phyloP scores from a whole-genome alignment of 1,140 invertebrate species.

The Diabrotica virgifera region DNA sequence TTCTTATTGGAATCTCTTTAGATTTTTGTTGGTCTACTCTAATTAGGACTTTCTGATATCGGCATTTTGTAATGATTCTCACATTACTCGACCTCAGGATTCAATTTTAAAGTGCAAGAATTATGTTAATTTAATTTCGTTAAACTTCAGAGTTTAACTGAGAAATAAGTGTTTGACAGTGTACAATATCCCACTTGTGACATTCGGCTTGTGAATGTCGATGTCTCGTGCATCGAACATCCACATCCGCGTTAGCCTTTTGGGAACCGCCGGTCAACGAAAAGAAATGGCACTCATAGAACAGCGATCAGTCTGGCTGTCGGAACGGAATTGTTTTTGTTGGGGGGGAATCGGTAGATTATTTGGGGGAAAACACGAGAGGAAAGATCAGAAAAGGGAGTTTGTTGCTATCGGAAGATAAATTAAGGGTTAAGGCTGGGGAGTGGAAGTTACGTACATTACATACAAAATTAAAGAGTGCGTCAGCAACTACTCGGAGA shows the following conservation, averaged over 20 bases:
- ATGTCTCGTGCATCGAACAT: neutral
- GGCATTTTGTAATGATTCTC: no score
- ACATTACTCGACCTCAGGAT: no score
- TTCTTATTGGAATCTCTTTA: no score
- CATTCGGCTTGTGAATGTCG: neutral
- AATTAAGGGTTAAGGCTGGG: neutral
- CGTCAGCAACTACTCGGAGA: no score
- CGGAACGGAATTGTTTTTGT: slow-evolving; percentile 2
- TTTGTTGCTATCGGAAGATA: neutral
- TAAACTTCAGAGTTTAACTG: no score
- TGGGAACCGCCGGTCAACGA: neutral
- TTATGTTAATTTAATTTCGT: no score
- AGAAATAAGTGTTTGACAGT: neutral
- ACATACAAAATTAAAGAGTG: no score
- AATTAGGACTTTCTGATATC: no score
- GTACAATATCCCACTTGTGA: neutral
- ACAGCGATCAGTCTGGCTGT: neutral
- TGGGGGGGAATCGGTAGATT: neutral
- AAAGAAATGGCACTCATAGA: slow-evolving; percentile 2
- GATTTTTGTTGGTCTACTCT: no score
- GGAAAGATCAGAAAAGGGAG: neutral
- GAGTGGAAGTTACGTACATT: no score
- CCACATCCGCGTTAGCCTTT: neutral
- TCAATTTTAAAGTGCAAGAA: no score
- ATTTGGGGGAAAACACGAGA: neutral